Evolutionary conservation across 2,113 vertebrate genomes (phyloP).

Genomic region (Etia nguti): DNA sequence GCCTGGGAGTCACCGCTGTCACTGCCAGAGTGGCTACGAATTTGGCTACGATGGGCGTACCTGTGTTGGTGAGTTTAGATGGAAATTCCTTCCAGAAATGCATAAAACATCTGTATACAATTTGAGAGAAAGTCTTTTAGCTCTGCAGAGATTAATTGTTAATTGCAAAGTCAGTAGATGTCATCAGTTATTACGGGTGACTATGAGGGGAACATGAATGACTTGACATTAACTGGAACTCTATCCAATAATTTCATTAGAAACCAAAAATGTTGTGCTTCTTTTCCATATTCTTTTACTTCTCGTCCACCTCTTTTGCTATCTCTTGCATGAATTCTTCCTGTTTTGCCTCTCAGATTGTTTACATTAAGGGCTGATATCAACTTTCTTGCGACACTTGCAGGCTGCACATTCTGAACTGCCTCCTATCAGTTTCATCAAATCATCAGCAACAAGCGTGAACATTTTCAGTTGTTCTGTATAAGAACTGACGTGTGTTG

Average conservation of each 20-base stretch:
- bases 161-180: background rate
- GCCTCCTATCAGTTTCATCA: background rate
- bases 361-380: background rate
- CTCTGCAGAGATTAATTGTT: background rate
- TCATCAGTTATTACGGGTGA: background rate
- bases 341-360: background rate
- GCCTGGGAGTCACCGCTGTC: constrained; percentile 81
- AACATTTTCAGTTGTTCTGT: background rate
- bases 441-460: background rate
- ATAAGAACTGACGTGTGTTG: background rate
- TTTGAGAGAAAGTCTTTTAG: background rate
- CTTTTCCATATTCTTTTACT: background rate
- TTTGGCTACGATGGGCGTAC: constrained; percentile 67
- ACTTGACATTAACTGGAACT: background rate
- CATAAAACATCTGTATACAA: background rate
- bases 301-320: background rate
- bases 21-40: constrained; percentile 74
- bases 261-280: background rate
- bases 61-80: constrained; percentile 77
- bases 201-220: background rate
- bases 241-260: background rate
- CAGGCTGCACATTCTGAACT: background rate
- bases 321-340: background rate
- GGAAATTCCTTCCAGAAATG: background rate
- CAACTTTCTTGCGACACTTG: background rate